These are phyloP conservation scores for Teleogryllus oceanicus DNA, from an alignment of 2,888 invertebrate species.

Conservation along the genomic window DNA sequence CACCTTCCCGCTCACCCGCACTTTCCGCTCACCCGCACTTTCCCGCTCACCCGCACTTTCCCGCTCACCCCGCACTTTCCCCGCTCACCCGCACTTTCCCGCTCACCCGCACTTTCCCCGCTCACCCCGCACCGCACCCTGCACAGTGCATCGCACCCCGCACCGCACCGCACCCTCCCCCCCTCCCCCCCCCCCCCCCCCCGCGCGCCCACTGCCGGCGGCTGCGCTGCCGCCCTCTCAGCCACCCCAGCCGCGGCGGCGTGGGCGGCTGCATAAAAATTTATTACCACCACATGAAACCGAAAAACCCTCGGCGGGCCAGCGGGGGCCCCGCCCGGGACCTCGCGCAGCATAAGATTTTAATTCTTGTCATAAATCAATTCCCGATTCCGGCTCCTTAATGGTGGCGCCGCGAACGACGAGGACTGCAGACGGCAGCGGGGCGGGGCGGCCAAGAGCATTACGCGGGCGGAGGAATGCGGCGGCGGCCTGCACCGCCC, in stretches of 20 bases:
- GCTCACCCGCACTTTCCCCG: no score
- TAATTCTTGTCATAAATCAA: slow-evolving; percentile 18
- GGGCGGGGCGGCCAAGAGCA: neutral
- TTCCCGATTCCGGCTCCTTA: slow-evolving; percentile 18
- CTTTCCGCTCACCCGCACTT: no score
- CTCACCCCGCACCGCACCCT: neutral
- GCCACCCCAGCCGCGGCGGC: neutral
- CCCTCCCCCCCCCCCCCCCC: neutral
- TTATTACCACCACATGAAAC: slow-evolving; percentile 7
- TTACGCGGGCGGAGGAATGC: neutral
- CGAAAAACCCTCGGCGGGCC: neutral
- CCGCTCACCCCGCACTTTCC: no score
- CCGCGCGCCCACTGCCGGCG: neutral
- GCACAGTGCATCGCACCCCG: neutral
- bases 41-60: neutral
- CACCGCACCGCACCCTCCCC: neutral
- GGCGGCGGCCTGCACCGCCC: neutral
- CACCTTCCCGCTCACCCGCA: neutral
- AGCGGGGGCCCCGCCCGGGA: neutral
- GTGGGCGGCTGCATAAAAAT: neutral
- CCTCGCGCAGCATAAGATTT: slow-evolving; percentile 18
- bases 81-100: neutral
- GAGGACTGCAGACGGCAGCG: neutral
- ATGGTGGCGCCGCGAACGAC: neutral
- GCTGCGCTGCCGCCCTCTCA: neutral